These are phyloP conservation scores for Trematomus loennbergii DNA, from an alignment of 2,113 vertebrate species.

Conservation along the genomic window DNA sequence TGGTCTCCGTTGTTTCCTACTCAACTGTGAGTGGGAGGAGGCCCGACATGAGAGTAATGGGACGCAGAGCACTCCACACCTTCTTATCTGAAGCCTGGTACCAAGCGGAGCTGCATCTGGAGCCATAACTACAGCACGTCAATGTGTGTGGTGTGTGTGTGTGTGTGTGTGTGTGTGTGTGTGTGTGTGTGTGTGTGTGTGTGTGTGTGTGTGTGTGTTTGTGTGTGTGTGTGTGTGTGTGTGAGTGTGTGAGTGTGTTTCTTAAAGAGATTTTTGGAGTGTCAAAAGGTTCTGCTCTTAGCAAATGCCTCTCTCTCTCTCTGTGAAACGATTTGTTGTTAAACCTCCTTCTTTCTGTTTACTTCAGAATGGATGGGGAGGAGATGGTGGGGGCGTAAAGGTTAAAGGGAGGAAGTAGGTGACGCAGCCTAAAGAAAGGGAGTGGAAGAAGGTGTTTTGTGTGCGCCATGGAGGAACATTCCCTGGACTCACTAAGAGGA, in stretches of 20 bases:
- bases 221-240: slow-evolving; percentile 25
- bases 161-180: too few species aligned
- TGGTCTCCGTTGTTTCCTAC: background rate
- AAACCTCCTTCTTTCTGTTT: slow-evolving; percentile 8
- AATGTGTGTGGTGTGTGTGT: too few species aligned
- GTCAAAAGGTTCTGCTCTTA: slow-evolving; percentile 34
- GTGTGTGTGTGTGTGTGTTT: slow-evolving; percentile 19
- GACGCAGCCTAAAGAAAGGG: slow-evolving; percentile 32
- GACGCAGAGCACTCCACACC: slow-evolving; percentile 72
- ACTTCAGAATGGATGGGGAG: background rate
- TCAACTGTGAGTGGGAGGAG: slow-evolving; percentile 55
- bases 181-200: too few species aligned
- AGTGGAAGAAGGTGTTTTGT: slow-evolving; percentile 15
- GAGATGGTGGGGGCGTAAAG: slow-evolving; percentile 32
- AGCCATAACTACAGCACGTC: slow-evolving; percentile 2
- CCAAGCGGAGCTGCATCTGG: slow-evolving; percentile 71
- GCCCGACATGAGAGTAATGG: slow-evolving; percentile 49
- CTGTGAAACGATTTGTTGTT: slow-evolving; percentile 31
- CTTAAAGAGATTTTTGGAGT: slow-evolving; percentile 4
- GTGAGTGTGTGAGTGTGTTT: slow-evolving; percentile 23
- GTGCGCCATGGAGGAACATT: slow-evolving; percentile 36
- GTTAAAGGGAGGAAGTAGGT: slow-evolving; percentile 60
- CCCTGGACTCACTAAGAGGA: slow-evolving; percentile 49
- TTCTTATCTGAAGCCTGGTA: slow-evolving; percentile 82
- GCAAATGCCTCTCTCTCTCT: slow-evolving; percentile 30